Evolutionary conservation across 1,140 invertebrate species (phyloP), one percentile per base, ranked within the genome.

Genomic region (Oreohelix idahoensis): DNA sequence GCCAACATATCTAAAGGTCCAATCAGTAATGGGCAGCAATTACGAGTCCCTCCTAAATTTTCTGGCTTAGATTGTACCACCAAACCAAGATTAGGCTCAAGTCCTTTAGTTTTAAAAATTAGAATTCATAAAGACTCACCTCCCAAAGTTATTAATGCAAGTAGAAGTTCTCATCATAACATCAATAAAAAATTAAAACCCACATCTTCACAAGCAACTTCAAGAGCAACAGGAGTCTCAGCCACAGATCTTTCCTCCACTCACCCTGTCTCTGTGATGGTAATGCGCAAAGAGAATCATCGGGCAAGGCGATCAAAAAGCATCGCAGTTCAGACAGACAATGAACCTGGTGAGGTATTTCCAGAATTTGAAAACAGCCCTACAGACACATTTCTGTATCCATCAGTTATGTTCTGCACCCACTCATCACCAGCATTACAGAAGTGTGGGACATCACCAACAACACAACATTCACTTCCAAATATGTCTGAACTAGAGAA

Each of bases 241-340:
- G 35, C 4, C 20, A 36, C 51, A 63, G 51, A 63, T 29, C 23
- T 13, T 38, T 82, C 80, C 35, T 45, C 15, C 49, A 53, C 49
- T 11, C 53, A 75, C 23, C 49, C 70, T 45, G 71, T 82, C 10
- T 82, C 80, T 51, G 71, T 82, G n/a, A 82, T 82, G 71, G 29
- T 82, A 5, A 74, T 82, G 80, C 58, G 63, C 0, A 82, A 82
- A 32, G 71, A 53, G 51, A 75, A 58, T 38, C 45, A 63, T 35
- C 17, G 80, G 26, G 53, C 80, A n/a, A 38, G 80, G 13, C n/a
- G 51, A 0, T 74, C 49, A 15, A 82, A 82, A 63, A 75, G 70
- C 49, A 75, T 82, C 10, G 80, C 58, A 36, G 35, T 75, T 26
- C 80, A 82, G 71, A 82, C 80, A 45, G 80, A 82, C n/a, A 82